A percentile compares a stretch with the other conserved stretches of the same genome.
Conservation (phyloP, 2,797 vertebrate genomes). For the Fistularia commersonii region DNA sequence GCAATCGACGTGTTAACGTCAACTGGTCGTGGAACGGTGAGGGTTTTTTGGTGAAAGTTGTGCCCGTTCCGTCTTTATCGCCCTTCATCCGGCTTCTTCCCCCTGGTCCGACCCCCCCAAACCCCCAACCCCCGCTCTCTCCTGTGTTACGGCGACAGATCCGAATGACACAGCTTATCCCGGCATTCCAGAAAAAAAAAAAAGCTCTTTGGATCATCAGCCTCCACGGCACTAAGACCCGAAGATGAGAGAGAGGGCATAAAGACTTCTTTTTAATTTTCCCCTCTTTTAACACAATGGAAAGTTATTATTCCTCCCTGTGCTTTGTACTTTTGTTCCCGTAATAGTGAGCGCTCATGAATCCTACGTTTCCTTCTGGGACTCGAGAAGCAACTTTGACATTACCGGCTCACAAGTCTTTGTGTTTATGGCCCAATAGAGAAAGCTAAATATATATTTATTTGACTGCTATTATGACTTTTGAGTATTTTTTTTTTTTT, state of each 20-base stretch:
- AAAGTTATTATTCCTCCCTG: conserved; percentile 40
- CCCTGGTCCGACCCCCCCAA: neutral
- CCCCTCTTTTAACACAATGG: conserved; percentile 29
- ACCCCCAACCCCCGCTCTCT: conserved; percentile 2
- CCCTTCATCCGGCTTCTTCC: neutral
- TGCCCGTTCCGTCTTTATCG: conserved; percentile 23
- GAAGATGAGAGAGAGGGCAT: conserved; percentile 44
- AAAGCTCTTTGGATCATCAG: conserved; percentile 58
- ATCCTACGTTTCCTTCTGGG: conserved; percentile 29
- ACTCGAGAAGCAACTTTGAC: conserved; percentile 39
- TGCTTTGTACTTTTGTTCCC: conserved; percentile 54
- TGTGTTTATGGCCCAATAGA: conserved; percentile 26
- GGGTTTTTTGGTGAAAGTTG: conserved; percentile 33
- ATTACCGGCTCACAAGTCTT: conserved; percentile 33
- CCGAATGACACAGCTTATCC: conserved; percentile 62
- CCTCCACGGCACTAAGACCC: conserved; percentile 45
- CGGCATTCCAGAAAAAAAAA: conserved; percentile 38
- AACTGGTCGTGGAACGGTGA: conserved; percentile 9
- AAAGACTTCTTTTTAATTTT: conserved; percentile 18
- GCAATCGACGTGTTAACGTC: conserved; percentile 26
- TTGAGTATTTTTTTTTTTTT: conserved; percentile 5
- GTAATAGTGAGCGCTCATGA: conserved; percentile 28
- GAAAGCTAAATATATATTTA: conserved; percentile 8
- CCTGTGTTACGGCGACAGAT: conserved; percentile 41
- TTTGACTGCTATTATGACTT: conserved; percentile 13